A percentile compares a stretch with the other conserved stretches of the same genome.
Conservation (phyloP, 2,888 invertebrate species). For the Oscheius sp. region DNA sequence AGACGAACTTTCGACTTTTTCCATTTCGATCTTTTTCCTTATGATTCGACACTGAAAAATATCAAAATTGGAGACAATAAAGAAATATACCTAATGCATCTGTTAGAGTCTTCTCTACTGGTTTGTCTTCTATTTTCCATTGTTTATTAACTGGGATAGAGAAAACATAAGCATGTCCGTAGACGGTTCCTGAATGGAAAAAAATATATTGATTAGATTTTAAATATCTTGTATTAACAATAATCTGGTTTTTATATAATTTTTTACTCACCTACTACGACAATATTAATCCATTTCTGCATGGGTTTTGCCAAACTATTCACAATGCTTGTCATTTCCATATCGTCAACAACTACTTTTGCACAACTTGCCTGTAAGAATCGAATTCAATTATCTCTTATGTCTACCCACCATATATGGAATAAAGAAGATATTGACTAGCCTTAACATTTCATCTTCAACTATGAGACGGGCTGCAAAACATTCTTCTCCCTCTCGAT, state of each 20-base stretch:
- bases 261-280: too few species aligned
- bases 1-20: slow-evolving; percentile 1
- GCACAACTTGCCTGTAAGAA: background rate
- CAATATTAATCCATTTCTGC: slow-evolving; percentile 9
- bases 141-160: background rate
- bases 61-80: too few species aligned
- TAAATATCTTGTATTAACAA: too few species aligned
- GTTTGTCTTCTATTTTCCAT: background rate
- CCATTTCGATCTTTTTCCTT: background rate
- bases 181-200: slow-evolving; percentile 5
- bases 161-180: slow-evolving; percentile 4
- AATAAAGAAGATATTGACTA: background rate
- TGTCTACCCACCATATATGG: background rate
- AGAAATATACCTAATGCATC: too few species aligned
- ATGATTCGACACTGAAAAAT: background rate
- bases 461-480: background rate
- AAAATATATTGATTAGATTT: too few species aligned
- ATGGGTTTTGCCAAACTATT: background rate
- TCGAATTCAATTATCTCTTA: too few species aligned
- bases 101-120: background rate
- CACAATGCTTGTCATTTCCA: background rate
- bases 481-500: background rate
- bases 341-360: slow-evolving; percentile 2
- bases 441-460: background rate
- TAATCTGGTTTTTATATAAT: too few species aligned